Evolutionary conservation across 2,888 invertebrate genomes (phyloP).

Genomic region (Dysmachus trigonus): DNA sequence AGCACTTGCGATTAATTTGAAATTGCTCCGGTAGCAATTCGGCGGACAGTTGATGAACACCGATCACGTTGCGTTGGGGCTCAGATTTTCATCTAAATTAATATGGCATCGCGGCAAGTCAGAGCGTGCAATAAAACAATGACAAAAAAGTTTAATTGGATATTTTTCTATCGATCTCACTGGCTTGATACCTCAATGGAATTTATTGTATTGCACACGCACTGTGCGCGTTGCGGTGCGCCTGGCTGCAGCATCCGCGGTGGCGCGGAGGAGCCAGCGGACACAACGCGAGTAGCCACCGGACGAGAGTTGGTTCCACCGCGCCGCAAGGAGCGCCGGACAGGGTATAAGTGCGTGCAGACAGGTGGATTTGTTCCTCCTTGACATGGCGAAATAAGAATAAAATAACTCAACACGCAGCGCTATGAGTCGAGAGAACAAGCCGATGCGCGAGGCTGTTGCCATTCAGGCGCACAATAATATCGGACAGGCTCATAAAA

Average conservation of each 20-base stretch:
- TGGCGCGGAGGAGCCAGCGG: not conserved
- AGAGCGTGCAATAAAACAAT: conserved; percentile 27
- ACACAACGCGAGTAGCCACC: not conserved
- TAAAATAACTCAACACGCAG: conserved; percentile 32
- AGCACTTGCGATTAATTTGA: not conserved
- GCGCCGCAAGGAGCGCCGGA: conserved; percentile 6
- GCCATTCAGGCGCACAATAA: conserved; percentile 34
- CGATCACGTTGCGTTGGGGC: not conserved
- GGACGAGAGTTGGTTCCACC: not conserved
- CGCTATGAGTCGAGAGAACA: not conserved
- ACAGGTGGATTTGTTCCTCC: conserved; percentile 40
- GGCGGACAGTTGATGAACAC: not conserved
- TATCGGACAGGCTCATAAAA: conserved; percentile 38
- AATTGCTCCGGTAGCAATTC: not conserved
- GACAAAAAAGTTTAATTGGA: conserved; percentile 39
- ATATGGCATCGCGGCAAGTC: not conserved
- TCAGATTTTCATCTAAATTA: conserved; percentile 24
- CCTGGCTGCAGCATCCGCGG: not conserved
- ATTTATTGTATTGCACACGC: conserved; percentile 37
- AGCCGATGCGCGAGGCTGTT: not conserved
- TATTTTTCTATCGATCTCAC: conserved; percentile 36
- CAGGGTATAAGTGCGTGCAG: conserved; percentile 31
- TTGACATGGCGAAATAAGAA: conserved; percentile 37
- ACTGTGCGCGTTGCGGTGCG: not conserved
- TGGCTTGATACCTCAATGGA: conserved; percentile 16